phyloP scores from a whole-genome alignment of 2,113 vertebrate species.

The Aspiorhynchus laticeps region DNA sequence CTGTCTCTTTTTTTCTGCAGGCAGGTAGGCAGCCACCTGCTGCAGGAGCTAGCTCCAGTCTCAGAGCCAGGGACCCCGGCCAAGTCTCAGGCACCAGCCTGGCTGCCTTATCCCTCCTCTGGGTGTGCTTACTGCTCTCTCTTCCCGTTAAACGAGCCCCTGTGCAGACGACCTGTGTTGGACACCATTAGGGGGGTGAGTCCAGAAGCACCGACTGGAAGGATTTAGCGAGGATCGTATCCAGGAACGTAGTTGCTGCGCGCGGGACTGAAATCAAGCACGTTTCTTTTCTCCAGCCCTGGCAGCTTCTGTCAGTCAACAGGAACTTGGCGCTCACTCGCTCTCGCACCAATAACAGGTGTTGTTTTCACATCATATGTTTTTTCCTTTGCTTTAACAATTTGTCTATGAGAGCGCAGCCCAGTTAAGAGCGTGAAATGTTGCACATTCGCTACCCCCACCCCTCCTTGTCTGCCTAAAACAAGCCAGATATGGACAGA shows the following conservation, averaged over 20 bases:
- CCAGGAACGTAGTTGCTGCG: background rate
- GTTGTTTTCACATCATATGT: slow-evolving; percentile 57
- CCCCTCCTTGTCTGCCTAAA: background rate
- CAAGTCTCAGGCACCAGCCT: slow-evolving; percentile 46
- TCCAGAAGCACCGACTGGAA: background rate
- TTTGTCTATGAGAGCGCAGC: slow-evolving; percentile 50
- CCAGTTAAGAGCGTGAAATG: slow-evolving; percentile 57
- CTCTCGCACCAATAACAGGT: slow-evolving; percentile 59
- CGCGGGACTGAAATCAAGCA: slow-evolving; percentile 39
- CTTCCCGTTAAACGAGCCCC: slow-evolving; percentile 46
- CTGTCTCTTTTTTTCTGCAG: slow-evolving; percentile 46
- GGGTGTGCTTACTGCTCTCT: slow-evolving; percentile 36
- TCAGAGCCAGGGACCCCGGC: slow-evolving; percentile 48
- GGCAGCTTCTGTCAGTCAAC: slow-evolving; percentile 55
- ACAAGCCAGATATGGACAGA: slow-evolving; percentile 19
- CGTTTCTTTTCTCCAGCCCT: slow-evolving; percentile 45
- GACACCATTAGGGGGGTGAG: slow-evolving; percentile 26
- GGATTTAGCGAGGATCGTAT: slow-evolving; percentile 4
- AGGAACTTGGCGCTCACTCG: slow-evolving; percentile 54
- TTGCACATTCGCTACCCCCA: slow-evolving; percentile 48
- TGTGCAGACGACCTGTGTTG: slow-evolving; percentile 36
- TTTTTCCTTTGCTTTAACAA: slow-evolving; percentile 54
- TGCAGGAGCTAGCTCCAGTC: slow-evolving; percentile 28
- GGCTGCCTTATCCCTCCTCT: slow-evolving; percentile 37
- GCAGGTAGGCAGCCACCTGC: slow-evolving; percentile 59